phyloP scores from a whole-genome alignment of 1,140 invertebrate genomes.

The Drosophila serrata region DNA sequence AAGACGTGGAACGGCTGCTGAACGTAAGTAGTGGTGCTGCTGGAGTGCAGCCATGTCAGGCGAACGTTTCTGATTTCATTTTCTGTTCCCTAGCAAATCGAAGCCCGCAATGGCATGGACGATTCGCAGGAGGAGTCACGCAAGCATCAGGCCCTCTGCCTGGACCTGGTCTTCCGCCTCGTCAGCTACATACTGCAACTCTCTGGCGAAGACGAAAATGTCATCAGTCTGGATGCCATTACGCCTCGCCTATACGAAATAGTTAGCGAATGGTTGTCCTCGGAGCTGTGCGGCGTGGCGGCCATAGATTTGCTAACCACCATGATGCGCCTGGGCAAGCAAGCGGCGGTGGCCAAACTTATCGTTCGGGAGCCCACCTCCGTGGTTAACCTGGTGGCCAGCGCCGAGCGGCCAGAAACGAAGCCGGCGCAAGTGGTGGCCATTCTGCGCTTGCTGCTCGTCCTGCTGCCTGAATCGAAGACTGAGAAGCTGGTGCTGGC shows the following conservation, averaged over 20 bases:
- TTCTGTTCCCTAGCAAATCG: conserved; percentile 59
- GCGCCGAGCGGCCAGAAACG: conserved; percentile 64
- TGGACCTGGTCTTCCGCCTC: conserved; percentile 65
- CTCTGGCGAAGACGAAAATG: conserved; percentile 39
- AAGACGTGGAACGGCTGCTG: conserved; percentile 73
- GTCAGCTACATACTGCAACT: conserved; percentile 67
- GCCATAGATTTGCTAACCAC: conserved; percentile 63
- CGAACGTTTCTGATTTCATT: neutral
- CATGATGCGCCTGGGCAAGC: conserved; percentile 59
- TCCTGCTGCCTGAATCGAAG: conserved; percentile 63
- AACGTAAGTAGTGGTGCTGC: conserved; percentile 50
- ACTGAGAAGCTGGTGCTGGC: conserved; percentile 78
- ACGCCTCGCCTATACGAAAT: conserved; percentile 70
- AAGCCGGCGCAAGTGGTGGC: conserved; percentile 53
- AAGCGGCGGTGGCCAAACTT: conserved; percentile 48
- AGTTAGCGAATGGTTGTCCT: conserved; percentile 63
- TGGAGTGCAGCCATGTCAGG: fast-evolving
- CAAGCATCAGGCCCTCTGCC: conserved; percentile 69
- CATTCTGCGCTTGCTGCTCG: conserved; percentile 65
- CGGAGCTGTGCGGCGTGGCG: conserved; percentile 69
- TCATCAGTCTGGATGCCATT: conserved; percentile 74
- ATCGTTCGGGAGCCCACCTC: conserved; percentile 63
- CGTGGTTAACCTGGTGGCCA: conserved; percentile 61
- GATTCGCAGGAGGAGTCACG: conserved; percentile 85
- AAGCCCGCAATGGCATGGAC: conserved; percentile 53